phyloP scores from a whole-genome alignment of 2,113 vertebrate genomes.

The Numenius arquata region DNA sequence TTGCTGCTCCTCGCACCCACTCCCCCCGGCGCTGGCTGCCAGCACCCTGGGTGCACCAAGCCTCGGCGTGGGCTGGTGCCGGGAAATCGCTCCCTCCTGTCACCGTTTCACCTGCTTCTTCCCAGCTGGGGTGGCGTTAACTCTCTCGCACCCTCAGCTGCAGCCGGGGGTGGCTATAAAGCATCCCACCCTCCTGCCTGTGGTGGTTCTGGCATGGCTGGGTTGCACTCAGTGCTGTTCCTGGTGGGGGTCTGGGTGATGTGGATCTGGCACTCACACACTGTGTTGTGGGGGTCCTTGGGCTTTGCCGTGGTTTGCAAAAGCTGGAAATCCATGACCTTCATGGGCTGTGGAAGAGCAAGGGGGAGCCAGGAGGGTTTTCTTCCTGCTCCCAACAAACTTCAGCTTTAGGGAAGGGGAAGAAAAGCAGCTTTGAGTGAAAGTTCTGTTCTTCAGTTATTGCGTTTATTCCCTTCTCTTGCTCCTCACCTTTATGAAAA shows the following conservation, averaged over 20 bases:
- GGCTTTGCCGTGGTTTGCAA: neutral
- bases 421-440: neutral
- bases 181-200: neutral
- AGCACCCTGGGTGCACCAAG: neutral
- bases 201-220: neutral
- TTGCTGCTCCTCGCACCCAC: neutral
- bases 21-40: neutral
- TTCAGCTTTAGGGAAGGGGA: neutral
- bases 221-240: neutral
- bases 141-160: neutral
- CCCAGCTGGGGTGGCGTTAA: neutral
- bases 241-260: too few relatives aligned
- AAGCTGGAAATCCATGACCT: neutral
- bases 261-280: neutral
- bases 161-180: neutral
- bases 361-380: neutral
- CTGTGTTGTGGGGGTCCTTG: accelerated
- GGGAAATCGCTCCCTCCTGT: neutral
- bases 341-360: neutral
- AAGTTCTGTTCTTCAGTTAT: accelerated
- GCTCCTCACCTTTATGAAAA: neutral
- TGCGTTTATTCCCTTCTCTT: neutral
- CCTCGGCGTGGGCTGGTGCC: neutral
- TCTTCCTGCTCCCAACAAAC: too few relatives aligned
- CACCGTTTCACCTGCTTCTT: neutral